Evolutionary conservation across 2,113 vertebrate species (phyloP).

Genomic region (Sterna hirundo): DNA sequence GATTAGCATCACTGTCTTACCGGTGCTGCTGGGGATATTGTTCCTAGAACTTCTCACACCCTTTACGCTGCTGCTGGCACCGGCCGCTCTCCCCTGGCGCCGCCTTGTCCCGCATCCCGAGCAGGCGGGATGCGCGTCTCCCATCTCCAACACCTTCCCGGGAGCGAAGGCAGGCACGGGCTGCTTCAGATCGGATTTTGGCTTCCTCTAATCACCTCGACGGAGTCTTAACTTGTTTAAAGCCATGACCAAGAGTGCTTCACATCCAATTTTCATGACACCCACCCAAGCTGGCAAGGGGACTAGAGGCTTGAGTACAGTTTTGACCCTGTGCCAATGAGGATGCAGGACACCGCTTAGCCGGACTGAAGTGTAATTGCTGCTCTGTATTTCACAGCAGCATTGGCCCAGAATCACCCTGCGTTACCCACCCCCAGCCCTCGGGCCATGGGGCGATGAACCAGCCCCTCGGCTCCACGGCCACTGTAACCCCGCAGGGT

Average conservation of each 20-base stretch:
- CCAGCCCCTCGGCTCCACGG: not conserved
- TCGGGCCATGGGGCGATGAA: not conserved
- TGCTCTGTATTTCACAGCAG: too few relatives aligned
- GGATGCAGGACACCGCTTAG: not conserved
- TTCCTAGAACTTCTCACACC: too few relatives aligned
- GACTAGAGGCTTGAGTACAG: too few relatives aligned
- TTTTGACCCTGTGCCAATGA: not conserved
- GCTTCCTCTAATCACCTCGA: not conserved
- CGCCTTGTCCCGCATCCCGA: fast-evolving
- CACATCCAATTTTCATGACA: not conserved
- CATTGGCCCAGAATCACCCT: not conserved
- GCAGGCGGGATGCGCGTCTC: fast-evolving
- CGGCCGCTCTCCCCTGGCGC: not conserved
- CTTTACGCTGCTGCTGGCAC: fast-evolving
- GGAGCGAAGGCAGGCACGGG: fast-evolving
- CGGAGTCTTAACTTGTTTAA: not conserved
- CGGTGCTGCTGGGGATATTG: not conserved
- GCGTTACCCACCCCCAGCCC: not conserved
- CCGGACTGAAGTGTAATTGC: not conserved
- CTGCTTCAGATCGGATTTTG: not conserved
- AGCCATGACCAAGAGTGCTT: not conserved
- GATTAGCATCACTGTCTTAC: not conserved
- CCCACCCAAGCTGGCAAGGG: not conserved
- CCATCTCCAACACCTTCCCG: not conserved
- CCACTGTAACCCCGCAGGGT: constrained; percentile 38